phyloP scores from a whole-genome alignment of 2,797 vertebrate species.

The Ptychobarbus kaznakovi region DNA sequence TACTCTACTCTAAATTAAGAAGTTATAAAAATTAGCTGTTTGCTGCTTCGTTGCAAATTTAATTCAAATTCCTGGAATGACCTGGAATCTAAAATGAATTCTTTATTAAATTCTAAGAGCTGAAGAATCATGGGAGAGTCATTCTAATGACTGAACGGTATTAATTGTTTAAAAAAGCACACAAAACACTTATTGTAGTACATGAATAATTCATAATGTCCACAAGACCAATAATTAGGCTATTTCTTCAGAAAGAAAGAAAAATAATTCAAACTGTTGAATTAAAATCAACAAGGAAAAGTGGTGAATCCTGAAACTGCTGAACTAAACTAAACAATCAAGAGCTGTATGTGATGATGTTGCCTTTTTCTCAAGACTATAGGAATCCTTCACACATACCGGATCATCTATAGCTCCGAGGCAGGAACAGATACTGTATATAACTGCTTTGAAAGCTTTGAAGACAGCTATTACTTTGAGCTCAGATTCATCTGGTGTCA shows the following conservation, averaged over 20 bases:
- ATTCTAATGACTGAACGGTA: neutral
- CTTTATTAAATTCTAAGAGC: neutral
- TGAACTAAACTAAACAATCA: neutral
- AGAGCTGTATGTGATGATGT: neutral
- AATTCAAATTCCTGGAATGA: neutral
- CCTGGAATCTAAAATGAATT: neutral
- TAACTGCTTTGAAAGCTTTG: slow-evolving; percentile 16
- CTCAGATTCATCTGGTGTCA: slow-evolving; percentile 6
- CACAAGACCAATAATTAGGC: neutral
- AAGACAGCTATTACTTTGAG: neutral
- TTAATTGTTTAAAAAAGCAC: slow-evolving; percentile 1
- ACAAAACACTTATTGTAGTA: neutral
- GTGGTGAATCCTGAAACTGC: neutral
- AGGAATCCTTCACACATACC: neutral
- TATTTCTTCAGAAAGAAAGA: neutral
- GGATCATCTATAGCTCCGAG: neutral
- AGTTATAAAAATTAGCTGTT: neutral
- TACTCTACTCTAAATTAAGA: neutral
- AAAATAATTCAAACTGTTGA: neutral
- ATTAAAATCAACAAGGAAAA: neutral
- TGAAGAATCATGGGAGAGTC: neutral
- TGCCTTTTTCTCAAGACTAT: neutral
- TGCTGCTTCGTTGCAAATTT: neutral
- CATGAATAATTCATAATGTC: slow-evolving; percentile 16
- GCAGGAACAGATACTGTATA: neutral